Evolutionary conservation across 2,888 invertebrate genomes (phyloP).

Genomic region (Escarpia spicata): DNA sequence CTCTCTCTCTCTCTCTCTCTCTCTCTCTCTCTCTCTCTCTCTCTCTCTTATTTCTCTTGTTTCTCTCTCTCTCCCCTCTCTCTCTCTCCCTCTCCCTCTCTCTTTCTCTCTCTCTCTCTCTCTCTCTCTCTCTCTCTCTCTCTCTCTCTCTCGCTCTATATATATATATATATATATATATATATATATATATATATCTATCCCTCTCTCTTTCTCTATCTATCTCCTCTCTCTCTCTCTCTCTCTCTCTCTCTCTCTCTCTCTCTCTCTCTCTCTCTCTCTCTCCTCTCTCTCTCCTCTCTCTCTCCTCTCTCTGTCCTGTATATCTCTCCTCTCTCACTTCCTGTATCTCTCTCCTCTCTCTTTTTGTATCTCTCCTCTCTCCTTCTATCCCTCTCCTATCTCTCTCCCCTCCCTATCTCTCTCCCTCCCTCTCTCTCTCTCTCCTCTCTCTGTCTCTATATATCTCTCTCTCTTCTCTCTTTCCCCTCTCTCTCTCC

Average conservation of each 20-base stretch:
- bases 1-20: background rate
- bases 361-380: no score
- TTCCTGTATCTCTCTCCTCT: background rate
- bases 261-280: slow-evolving; percentile 21
- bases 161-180: no score
- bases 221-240: background rate
- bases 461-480: background rate
- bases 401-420: background rate
- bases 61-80: slow-evolving; percentile 13
- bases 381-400: slow-evolving; percentile 1
- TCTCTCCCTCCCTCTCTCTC: slow-evolving; percentile 24
- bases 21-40: slow-evolving; percentile 24
- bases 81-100: slow-evolving; percentile 26
- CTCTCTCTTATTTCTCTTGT: no score
- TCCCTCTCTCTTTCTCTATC: no score
- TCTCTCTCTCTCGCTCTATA: slow-evolving; percentile 19
- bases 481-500: background rate
- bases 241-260: background rate
- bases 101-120: slow-evolving; percentile 20
- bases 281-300: background rate
- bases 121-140: background rate
- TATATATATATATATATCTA: no score
- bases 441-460: background rate
- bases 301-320: background rate
- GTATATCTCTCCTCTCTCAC: background rate